Base-by-base conservation (phyloP, 2,888 invertebrate species). In the Acanthopleura granulata region DNA sequence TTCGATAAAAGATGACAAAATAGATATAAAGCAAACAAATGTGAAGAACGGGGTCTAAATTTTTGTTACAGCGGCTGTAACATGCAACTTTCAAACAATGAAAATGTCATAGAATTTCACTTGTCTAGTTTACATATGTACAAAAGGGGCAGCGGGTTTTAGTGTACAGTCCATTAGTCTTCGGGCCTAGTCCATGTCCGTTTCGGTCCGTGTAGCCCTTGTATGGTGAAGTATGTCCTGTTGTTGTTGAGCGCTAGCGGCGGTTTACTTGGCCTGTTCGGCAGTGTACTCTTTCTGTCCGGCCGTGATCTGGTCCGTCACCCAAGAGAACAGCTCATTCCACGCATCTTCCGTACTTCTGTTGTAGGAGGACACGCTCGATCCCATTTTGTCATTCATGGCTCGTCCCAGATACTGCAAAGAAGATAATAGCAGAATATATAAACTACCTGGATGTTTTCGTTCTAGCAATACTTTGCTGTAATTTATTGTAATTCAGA, bases 241-340 rank as follows among this genome's bases (percentile, higher is more conserved):
- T 57, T 4, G 22, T 57, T 57, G 57, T 40, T 3, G 18, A 4
- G 22, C 18, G 57, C 22, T 22, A 12, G 57, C 22, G 6, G 12
- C 57, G 22, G 22, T 22, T 22, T 57, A 57, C 57, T 57, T 18
- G 18, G 57, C 40, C 57, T 66, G 71, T 1, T 71, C 71, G 18
- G 50, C 71, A 27, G 40, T 29, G 71, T 71, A 71, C 49, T 71
- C 71, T n/a, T 71, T 71, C 57, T 72, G 72, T 1, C 72, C 72
- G 29, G 22, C 57, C 4, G n/a, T 29, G n/a, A 72, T 72, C 29
- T 57, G 50, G 51, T n/a, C 72, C 6, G 50, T 22, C 15, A 72
- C 49, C 72, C 72, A 72, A 14, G 14, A n/a, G 18, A 29, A 51
- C 16, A 50, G 18, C 57, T 29, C 49, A 16, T 29, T 29, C 51